Percentiles rank a stretch among this genome's conserved stretches.
phyloP scores from a whole-genome alignment of 2,797 vertebrate genomes.

The Enteromius afrohamiltoni region DNA sequence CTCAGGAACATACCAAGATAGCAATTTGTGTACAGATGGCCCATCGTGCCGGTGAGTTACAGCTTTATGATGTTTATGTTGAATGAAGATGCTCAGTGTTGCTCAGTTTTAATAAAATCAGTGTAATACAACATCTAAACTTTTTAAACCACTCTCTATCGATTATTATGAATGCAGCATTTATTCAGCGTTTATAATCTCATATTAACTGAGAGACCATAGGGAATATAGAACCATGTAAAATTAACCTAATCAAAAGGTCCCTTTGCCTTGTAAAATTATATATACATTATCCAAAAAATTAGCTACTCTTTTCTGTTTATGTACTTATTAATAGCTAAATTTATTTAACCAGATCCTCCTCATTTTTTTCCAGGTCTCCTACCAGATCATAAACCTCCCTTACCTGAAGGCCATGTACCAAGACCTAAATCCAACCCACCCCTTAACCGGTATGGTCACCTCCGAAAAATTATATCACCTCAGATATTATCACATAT shows the following conservation, averaged over 20 bases:
- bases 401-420: slow-evolving; percentile 83
- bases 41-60: slow-evolving; percentile 87
- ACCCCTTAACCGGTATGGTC: slow-evolving; percentile 86
- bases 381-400: slow-evolving; percentile 90
- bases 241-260: not conserved
- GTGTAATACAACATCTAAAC: not conserved
- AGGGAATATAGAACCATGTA: not conserved
- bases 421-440: slow-evolving; percentile 76
- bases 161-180: not conserved
- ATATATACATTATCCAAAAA: not conserved
- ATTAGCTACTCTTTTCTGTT: not conserved
- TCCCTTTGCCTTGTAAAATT: not conserved
- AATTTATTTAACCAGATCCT: not conserved
- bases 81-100: not conserved
- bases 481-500: not conserved
- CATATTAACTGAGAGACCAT: not conserved
- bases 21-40: slow-evolving; percentile 94
- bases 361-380: slow-evolving; percentile 82
- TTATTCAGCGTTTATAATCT: not conserved
- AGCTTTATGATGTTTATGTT: not conserved
- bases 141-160: not conserved
- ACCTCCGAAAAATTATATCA: not conserved
- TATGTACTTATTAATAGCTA: not conserved
- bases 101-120: not conserved
- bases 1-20: slow-evolving; percentile 89